Evolutionary conservation across 2,113 vertebrate genomes (phyloP).

Genomic region (Indri indri): DNA sequence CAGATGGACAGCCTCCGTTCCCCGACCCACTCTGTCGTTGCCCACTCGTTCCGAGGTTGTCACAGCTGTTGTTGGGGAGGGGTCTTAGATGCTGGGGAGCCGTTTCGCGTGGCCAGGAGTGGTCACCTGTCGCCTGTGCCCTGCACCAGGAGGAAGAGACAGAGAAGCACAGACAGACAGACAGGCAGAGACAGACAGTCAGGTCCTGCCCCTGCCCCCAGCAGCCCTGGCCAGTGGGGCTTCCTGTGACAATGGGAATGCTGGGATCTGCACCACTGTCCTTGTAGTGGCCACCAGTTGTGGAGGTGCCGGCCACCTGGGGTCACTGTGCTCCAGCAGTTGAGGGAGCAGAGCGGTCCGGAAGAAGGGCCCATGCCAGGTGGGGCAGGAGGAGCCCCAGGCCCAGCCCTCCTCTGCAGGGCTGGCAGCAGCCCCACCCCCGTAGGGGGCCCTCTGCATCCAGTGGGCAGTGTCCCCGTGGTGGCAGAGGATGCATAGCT

Average conservation of each 20-base stretch:
- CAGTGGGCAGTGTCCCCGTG: not conserved
- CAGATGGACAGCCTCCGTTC: not conserved
- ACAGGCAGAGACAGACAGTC: not conserved
- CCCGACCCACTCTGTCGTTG: not conserved
- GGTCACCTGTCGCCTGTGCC: no score
- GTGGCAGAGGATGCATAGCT: no score
- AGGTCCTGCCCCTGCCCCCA: not conserved
- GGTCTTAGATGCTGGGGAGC: not conserved
- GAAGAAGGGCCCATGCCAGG: not conserved
- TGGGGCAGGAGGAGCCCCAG: no score
- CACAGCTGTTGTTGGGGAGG: not conserved
- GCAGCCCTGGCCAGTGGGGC: not conserved
- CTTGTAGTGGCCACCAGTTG: not conserved
- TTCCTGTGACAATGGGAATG: no score
- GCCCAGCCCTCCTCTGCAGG: accelerated
- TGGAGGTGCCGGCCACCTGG: slow-evolving; percentile 81
- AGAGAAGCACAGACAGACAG: not conserved
- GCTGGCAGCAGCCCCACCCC: no score
- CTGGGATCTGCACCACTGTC: not conserved
- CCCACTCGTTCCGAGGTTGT: not conserved
- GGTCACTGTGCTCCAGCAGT: slow-evolving; percentile 84
- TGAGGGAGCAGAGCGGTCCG: not conserved
- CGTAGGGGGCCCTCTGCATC: accelerated
- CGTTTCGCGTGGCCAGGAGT: not conserved
- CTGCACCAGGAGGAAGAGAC: not conserved